A percentile compares a stretch with the other conserved stretches of the same genome.
These are phyloP conservation scores for Novumbra hubbsi DNA, from an alignment of 2,797 vertebrate species.

Conservation along the genomic window DNA sequence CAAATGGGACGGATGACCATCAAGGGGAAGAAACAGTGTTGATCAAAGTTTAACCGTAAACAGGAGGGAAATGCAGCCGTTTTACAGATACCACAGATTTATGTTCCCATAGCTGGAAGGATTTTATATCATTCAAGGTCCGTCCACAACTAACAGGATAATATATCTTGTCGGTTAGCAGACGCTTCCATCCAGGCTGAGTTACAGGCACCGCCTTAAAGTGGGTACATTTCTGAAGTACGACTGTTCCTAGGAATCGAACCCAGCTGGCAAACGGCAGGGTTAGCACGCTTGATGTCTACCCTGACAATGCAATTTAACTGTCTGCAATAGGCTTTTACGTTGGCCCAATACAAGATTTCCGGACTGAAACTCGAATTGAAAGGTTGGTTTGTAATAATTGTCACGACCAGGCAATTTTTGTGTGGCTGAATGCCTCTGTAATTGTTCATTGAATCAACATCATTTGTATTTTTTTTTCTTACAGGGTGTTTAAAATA, in stretches of 20 bases:
- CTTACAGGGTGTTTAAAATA: neutral
- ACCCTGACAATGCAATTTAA: neutral
- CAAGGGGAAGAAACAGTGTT: slow-evolving; percentile 33
- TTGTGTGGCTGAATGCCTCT: too few relatives aligned
- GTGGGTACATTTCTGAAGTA: neutral
- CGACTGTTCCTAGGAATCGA: neutral
- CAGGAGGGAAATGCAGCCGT: neutral
- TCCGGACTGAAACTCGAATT: too few relatives aligned
- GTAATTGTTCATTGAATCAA: too few relatives aligned
- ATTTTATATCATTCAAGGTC: neutral
- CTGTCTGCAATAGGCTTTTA: too few relatives aligned
- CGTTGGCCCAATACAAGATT: too few relatives aligned
- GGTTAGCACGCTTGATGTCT: neutral
- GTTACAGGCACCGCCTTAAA: neutral
- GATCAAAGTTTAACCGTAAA: slow-evolving; percentile 22
- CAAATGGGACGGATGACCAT: slow-evolving; percentile 16
- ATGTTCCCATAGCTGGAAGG: neutral
- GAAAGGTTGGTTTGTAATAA: too few relatives aligned
- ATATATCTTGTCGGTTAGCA: neutral
- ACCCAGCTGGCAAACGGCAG: neutral
- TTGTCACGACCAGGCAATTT: too few relatives aligned
- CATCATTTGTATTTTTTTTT: too few relatives aligned
- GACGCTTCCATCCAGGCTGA: neutral
- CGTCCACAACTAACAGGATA: neutral
- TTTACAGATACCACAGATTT: neutral